Percentiles rank a stretch among this genome's conserved stretches.
These are phyloP conservation scores for Catocala nupta DNA, from an alignment of 2,888 invertebrate genomes.

Conservation along the genomic window DNA sequence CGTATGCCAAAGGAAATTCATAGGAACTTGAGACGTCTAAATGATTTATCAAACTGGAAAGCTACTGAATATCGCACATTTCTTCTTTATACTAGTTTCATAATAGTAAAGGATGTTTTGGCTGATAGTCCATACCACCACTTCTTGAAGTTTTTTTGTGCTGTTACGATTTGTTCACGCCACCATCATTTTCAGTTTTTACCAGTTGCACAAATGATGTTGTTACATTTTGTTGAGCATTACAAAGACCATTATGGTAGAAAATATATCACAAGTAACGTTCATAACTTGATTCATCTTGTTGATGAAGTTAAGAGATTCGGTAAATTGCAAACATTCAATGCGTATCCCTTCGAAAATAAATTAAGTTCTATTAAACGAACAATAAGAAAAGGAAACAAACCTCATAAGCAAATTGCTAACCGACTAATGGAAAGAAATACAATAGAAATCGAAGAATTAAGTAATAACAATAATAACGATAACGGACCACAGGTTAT, in stretches of 20 bases:
- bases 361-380: slow-evolving; percentile 2
- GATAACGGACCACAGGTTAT: no score
- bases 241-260: slow-evolving; percentile 7
- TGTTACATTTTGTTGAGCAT: slow-evolving; percentile 7
- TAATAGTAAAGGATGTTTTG: slow-evolving; percentile 8
- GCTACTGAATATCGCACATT: slow-evolving; percentile 34
- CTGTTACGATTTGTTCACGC: slow-evolving; percentile 11
- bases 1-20: slow-evolving; percentile 35
- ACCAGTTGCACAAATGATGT: slow-evolving; percentile 1
- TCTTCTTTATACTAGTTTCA: slow-evolving; percentile 25
- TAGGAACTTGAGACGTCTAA: slow-evolving; percentile 32
- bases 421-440: not conserved
- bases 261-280: slow-evolving; percentile 6
- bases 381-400: slow-evolving; percentile 1
- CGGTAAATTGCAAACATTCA: not conserved
- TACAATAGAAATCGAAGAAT: no score
- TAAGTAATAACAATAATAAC: no score
- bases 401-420: slow-evolving; percentile 3
- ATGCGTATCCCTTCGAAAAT: slow-evolving; percentile 4
- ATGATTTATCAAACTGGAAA: slow-evolving; percentile 33
- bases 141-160: slow-evolving; percentile 13
- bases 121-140: not conserved
- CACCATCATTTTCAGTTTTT: slow-evolving; percentile 8
- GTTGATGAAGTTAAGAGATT: slow-evolving; percentile 2
- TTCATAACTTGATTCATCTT: slow-evolving; percentile 1